Conservation (phyloP, 2,797 vertebrate species). For the Scyliorhinus canicula region DNA sequence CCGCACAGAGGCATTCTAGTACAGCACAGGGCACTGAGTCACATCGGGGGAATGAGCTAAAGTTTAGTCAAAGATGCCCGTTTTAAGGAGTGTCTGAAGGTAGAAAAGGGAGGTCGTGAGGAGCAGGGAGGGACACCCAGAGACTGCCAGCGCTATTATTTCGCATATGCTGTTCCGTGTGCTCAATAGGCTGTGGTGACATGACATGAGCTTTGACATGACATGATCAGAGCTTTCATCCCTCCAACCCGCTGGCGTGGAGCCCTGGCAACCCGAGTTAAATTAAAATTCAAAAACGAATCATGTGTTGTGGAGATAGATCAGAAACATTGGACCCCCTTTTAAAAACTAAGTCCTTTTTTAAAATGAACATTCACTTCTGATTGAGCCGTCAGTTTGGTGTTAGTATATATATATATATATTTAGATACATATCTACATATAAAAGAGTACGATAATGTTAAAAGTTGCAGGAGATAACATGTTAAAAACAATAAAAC, state of each 20-base stretch:
- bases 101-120: no score
- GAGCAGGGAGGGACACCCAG: neutral
- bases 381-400: neutral
- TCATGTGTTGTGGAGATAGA: neutral
- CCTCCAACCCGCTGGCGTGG: neutral
- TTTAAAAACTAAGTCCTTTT: neutral
- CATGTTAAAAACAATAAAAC: neutral
- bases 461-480: neutral
- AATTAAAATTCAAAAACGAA: neutral
- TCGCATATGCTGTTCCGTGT: neutral
- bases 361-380: neutral
- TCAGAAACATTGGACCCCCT: neutral
- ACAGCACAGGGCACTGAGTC: neutral
- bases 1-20: neutral
- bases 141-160: neutral
- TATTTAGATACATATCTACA: no score
- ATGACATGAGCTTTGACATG: no score
- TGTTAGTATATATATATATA: neutral
- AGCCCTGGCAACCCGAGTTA: neutral
- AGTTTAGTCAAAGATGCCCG: neutral
- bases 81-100: neutral
- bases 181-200: no score
- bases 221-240: no score
- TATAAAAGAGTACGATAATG: neutral
- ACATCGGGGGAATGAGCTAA: neutral